Base-by-base conservation (phyloP, 2,888 invertebrate genomes). In the Tenthredo scrophulariae region DNA sequence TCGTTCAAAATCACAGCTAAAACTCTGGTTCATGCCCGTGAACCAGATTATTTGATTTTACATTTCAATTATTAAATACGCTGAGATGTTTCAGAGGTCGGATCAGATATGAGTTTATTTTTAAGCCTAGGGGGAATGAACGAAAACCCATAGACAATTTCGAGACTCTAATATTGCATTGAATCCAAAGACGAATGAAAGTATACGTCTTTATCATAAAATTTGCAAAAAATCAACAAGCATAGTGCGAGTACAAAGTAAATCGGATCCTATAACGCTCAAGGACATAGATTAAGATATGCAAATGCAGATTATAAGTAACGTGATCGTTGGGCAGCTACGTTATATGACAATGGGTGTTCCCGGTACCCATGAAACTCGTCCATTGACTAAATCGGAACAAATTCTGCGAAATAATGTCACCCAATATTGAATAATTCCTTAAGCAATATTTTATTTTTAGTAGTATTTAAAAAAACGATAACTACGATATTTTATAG, bases 301-400 rank as follows among this genome's bases (percentile, higher is more conserved):
- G 62, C 26, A 26, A 62, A 62, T 62, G 22, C 10, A 62, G 62
- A 62, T 22, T 13, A 22, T 26, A 22, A 26, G 62, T 58, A 58
- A 15, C 9, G n/a, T 58, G 58, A 10, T 58, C 58, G 58, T 58
- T 10, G 22, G 22, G 7, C 22, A 58, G 58, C 58, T 58, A 5
- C 9, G 22, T 62, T 26, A 62, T 62, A 62, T 62, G 62, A 62
- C 26, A 62, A 62, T 62, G 62, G 62, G 26, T 62, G 62, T 62
- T 62, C 13, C 62, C 26, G 22, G 26, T 62, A 7, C 9, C 18
- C 37, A 40, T 72, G 70, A 72, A 74, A 74, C 40, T 74, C 40
- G 74, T 74, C 22, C 74, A 74, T 74, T 74, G 43, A 74, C 40
- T 74, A 43, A 22, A 74, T 74, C 74, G 43, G 74, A 43, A 43